Percentiles rank a stretch among this genome's conserved stretches.
Conservation (phyloP, 2,888 invertebrate genomes). For the Zaprionus bogoriensis region DNA sequence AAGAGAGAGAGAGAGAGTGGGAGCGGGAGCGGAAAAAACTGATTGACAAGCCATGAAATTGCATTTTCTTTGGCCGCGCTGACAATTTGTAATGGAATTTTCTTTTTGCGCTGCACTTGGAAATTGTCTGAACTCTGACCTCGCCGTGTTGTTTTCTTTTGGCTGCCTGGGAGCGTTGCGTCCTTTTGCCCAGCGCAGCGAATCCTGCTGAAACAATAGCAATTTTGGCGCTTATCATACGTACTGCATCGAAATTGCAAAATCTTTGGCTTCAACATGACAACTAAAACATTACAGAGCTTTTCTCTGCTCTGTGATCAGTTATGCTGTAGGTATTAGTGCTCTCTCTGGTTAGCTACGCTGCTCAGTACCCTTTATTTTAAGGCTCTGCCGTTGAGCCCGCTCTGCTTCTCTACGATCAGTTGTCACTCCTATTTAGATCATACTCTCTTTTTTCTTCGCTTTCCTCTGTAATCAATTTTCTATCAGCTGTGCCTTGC, state of each 20-base stretch:
- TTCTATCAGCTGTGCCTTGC: no score
- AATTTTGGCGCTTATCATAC: conserved; percentile 17
- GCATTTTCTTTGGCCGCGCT: conserved; percentile 42
- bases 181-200: conserved; percentile 29
- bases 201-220: conserved; percentile 18
- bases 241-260: neutral
- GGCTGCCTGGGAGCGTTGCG: conserved; percentile 37
- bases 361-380: no score
- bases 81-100: conserved; percentile 48
- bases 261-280: neutral
- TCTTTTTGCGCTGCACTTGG: conserved; percentile 16
- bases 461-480: no score
- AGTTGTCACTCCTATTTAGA: no score
- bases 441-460: no score
- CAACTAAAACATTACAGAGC: neutral
- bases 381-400: no score
- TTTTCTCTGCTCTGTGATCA: no score
- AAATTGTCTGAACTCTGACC: conserved; percentile 50
- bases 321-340: no score
- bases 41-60: conserved; percentile 81
- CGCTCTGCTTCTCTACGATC: no score
- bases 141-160: no score
- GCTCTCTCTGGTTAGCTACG: no score
- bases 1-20: conserved; percentile 27
- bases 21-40: conserved; percentile 36